Evolutionary conservation across 2,888 invertebrate species (phyloP).

Genomic region (Drosophila birchii): DNA sequence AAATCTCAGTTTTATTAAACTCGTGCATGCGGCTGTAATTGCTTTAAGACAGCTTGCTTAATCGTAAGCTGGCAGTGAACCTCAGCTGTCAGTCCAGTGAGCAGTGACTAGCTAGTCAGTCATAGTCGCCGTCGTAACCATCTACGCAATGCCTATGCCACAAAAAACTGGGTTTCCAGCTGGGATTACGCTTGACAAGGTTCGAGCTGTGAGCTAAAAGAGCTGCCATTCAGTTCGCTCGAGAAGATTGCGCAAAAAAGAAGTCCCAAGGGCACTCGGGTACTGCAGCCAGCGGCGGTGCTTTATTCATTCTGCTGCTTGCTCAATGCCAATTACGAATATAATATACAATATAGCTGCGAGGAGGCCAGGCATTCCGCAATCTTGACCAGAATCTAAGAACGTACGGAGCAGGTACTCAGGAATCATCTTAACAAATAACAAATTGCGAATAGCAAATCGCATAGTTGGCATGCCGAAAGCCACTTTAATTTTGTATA

Average conservation of each 20-base stretch:
- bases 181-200: conserved; percentile 22
- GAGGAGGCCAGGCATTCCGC: conserved; percentile 7
- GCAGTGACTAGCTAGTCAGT: conserved; percentile 28
- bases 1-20: conserved; percentile 24
- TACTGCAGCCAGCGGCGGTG: not conserved
- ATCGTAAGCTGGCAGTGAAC: conserved; percentile 38
- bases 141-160: conserved; percentile 23
- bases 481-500: conserved; percentile 22
- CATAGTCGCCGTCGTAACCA: conserved; percentile 9
- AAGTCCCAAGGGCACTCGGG: conserved; percentile 14
- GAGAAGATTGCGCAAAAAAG: conserved; percentile 26
- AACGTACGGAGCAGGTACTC: conserved; percentile 26
- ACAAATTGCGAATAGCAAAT: conserved; percentile 21
- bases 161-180: conserved; percentile 16
- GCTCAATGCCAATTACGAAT: conserved; percentile 10
- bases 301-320: conserved; percentile 2
- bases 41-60: conserved; percentile 21
- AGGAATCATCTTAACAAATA: not conserved
- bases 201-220: conserved; percentile 10
- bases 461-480: conserved; percentile 10
- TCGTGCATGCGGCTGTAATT: conserved; percentile 27
- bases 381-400: conserved; percentile 20
- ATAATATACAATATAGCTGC: not conserved
- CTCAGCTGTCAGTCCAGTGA: conserved; percentile 22
- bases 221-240: conserved; percentile 15